Evolutionary conservation across 2,113 vertebrate species (phyloP).

Genomic region (Dasyprocta punctata): DNA sequence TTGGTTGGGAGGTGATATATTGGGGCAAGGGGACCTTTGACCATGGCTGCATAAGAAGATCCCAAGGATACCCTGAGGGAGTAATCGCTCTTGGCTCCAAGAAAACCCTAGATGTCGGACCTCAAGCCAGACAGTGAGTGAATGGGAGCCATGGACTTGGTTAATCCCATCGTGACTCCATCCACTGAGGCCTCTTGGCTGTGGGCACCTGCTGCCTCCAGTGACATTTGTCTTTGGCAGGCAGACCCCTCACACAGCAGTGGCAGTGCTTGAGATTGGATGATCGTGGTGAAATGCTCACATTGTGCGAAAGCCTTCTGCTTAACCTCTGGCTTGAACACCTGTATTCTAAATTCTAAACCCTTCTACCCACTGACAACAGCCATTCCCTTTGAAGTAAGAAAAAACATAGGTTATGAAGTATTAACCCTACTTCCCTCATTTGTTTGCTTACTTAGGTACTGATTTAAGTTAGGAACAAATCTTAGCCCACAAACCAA

Average conservation of each 20-base stretch:
- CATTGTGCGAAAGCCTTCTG: neutral
- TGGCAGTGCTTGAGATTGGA: rapidly evolving
- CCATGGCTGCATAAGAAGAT: neutral
- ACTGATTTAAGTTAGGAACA: neutral
- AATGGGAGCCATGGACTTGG: neutral
- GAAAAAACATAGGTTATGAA: neutral
- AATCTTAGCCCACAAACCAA: neutral
- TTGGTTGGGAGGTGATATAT: neutral
- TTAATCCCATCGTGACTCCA: neutral
- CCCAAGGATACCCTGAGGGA: neutral
- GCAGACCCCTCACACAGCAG: neutral
- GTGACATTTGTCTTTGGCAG: neutral
- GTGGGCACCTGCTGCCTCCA: neutral
- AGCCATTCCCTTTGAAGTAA: neutral
- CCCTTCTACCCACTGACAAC: neutral
- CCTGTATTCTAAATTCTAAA: neutral
- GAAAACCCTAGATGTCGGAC: neutral
- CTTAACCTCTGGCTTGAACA: neutral
- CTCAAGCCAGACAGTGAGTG: neutral
- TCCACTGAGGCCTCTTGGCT: neutral
- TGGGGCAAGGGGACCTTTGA: neutral
- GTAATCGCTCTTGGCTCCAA: neutral
- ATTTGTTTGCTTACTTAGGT: neutral
- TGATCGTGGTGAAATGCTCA: neutral
- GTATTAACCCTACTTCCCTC: neutral